phyloP scores from a whole-genome alignment of 2,113 vertebrate genomes.

The Stegostoma tigrinum region DNA sequence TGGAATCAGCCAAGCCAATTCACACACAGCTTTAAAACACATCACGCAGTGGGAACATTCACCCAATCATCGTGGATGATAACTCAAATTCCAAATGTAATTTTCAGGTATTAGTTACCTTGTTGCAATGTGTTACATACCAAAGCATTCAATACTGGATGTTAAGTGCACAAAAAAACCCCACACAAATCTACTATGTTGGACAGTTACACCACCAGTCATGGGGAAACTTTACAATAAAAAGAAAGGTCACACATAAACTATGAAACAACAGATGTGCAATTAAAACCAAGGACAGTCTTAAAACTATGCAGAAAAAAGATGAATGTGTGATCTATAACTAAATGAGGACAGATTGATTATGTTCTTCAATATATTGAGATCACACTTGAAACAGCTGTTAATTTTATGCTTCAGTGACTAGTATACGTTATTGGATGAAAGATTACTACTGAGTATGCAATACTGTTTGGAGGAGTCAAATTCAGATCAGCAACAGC shows the following conservation, averaged over 20 bases:
- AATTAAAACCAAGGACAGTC: constrained; percentile 4
- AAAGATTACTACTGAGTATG: constrained; percentile 1
- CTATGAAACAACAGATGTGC: constrained; percentile 3
- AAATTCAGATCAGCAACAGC: constrained; percentile 26
- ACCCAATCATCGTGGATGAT: not conserved
- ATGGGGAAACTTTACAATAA: not conserved
- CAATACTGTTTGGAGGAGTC: constrained; percentile 23
- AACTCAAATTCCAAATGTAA: not conserved
- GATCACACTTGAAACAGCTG: constrained; percentile 22
- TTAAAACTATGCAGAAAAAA: constrained; percentile 15
- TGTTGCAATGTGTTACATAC: not conserved
- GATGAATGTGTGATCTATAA: not conserved
- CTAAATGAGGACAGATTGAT: not conserved
- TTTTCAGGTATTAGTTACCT: not conserved
- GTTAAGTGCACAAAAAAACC: not conserved
- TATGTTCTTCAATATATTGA: constrained; percentile 25
- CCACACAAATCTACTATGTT: not conserved
- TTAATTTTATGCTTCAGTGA: constrained; percentile 24
- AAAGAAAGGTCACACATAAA: not conserved
- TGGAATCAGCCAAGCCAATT: not conserved
- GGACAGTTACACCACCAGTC: not conserved
- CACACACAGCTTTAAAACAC: not conserved
- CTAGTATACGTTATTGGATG: constrained; percentile 2
- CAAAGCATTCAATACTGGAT: not conserved
- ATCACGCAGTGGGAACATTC: not conserved